A percentile compares a stretch with the other conserved stretches of the same genome.
phyloP scores from a whole-genome alignment of 2,113 vertebrate genomes.

The Nothoprocta pentlandii region DNA sequence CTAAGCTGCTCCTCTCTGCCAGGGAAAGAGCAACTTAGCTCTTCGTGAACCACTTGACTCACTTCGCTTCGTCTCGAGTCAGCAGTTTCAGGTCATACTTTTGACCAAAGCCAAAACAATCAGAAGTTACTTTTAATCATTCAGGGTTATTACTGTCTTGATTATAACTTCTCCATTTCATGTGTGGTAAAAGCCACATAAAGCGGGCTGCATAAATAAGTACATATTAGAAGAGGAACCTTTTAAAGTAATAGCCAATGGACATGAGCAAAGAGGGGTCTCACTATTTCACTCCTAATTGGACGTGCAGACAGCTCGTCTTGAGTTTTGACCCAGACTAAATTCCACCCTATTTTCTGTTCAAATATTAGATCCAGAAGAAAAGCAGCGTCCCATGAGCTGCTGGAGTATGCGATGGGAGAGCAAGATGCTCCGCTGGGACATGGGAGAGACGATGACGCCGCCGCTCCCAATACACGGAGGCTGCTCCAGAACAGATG shows the following conservation, averaged over 20 bases:
- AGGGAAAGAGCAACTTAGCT: too few species aligned
- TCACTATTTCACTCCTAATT: constrained; percentile 40
- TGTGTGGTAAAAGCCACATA: constrained; percentile 71
- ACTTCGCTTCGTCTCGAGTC: constrained; percentile 32
- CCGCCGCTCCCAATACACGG: background rate
- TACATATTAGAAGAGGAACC: constrained; percentile 55
- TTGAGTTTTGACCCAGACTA: background rate
- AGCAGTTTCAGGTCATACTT: constrained; percentile 53
- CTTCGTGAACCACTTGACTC: background rate
- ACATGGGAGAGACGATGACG: too few species aligned
- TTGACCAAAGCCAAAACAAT: constrained; percentile 69
- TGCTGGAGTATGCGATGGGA: too few species aligned
- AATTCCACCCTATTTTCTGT: background rate
- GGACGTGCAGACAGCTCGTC: constrained; percentile 52
- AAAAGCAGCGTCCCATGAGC: background rate
- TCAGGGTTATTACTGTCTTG: constrained; percentile 30
- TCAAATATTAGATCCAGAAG: background rate
- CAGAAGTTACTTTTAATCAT: constrained; percentile 65
- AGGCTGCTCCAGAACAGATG: background rate
- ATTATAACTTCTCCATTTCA: constrained; percentile 64
- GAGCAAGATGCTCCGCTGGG: background rate
- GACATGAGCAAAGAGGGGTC: background rate
- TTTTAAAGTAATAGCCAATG: constrained; percentile 42
- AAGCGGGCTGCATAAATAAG: constrained; percentile 56
- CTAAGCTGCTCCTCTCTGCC: too few species aligned